Evolutionary conservation across 2,113 vertebrate genomes (phyloP), one percentile per base, ranked within the genome.

Genomic region (Nesogale talazaci): DNA sequence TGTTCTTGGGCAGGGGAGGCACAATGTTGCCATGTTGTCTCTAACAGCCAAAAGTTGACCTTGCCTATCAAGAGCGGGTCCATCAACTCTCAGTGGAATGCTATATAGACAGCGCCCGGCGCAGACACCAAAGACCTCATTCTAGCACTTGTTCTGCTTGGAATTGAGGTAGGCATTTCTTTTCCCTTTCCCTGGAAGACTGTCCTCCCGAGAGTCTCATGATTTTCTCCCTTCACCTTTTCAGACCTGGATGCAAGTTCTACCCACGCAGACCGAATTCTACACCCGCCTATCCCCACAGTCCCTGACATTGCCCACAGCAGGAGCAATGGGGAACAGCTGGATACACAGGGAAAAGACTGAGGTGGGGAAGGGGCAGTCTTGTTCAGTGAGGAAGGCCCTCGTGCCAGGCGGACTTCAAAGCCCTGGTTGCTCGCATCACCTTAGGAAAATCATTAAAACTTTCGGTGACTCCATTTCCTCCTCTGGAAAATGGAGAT

Each of bases 381-480:
- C 14, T 34, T 19, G 22, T 56, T 59, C 56, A 57, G 16, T 34
- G 27, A 31, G 25, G 11, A 27, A 57, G 20, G 46, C 38, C 40
- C n/a, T 56, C 59, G 42, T 16, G 27, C 63, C 46, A 59, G n/a
- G 4, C 15, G 16, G 17, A 4, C 25, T 34, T 83, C 76, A 52
- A 38, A 76, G 34, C 65, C 56, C 31, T 67, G 36, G 20, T 69
- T 52, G 78, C 34, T 20, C 79, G 67, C 16, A 11, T 42, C 11
- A 46, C 52, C 70, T 20, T 31, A 52, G 38, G 42, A 40, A 59
- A 83, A 9, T 77, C 20, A 46, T 38, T 19, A 40, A 85, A 52
- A 27, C 61, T 31, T 69, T 72, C 82, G 20, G 31, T 92, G 92
- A 83, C 83, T 96, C 94, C 36, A 69, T 92, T 85, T 89, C 92